phyloP scores from a whole-genome alignment of 2,113 vertebrate genomes.

The Cyprinus carpio region DNA sequence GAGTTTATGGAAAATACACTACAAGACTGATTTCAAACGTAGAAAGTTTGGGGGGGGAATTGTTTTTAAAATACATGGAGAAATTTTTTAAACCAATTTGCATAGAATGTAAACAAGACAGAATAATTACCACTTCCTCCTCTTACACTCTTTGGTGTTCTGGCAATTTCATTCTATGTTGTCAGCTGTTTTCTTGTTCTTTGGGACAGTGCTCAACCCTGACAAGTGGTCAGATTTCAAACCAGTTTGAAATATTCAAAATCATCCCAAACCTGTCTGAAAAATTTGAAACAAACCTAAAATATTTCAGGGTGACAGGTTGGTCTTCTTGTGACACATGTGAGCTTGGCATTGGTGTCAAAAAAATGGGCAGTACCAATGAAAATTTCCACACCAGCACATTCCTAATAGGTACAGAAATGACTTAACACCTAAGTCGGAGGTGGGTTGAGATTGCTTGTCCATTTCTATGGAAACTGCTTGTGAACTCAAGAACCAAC shows the following conservation, averaged over 20 bases:
- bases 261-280: neutral
- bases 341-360: neutral
- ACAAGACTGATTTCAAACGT: neutral
- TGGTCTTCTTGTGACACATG: neutral
- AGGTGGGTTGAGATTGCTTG: neutral
- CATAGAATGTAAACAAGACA: neutral
- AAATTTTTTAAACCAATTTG: neutral
- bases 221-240: too few relatives aligned
- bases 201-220: too few relatives aligned
- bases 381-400: neutral
- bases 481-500: neutral
- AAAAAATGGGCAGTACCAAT: neutral
- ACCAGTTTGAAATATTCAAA: neutral
- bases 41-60: too few relatives aligned
- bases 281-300: neutral
- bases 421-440: neutral
- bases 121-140: too few relatives aligned
- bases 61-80: neutral
- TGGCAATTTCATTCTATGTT: neutral
- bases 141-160: too few relatives aligned
- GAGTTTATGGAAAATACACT: neutral
- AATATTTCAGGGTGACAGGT: neutral
- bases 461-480: slow-evolving; percentile 8
- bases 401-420: neutral
- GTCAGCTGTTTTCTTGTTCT: too few relatives aligned